These are phyloP conservation scores for Eremobia ochroleuca DNA, from an alignment of 2,888 invertebrate genomes.

Conservation along the genomic window DNA sequence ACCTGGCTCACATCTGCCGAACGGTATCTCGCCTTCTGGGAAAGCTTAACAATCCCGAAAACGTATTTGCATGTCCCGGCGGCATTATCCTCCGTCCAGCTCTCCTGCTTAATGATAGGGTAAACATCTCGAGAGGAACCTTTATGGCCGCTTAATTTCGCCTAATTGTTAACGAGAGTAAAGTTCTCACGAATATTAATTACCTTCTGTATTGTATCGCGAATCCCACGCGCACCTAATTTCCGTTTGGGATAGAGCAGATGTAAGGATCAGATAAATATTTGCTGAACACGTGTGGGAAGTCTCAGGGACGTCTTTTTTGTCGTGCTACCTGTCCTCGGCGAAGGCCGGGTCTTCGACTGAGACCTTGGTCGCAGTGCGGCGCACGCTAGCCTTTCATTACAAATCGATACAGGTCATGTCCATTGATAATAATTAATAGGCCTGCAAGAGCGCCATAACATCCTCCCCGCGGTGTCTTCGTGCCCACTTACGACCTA, in stretches of 20 bases:
- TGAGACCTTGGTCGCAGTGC: conserved; percentile 81
- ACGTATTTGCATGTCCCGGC: conserved; percentile 88
- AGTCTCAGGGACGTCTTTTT: conserved; percentile 75
- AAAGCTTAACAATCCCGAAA: conserved; percentile 88
- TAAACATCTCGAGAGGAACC: conserved; percentile 84
- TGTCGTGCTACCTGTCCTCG: conserved; percentile 78
- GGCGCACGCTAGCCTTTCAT: conserved; percentile 81
- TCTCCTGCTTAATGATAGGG: conserved; percentile 86
- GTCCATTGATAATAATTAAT: conserved; percentile 87
- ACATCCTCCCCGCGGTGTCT: conserved; percentile 77
- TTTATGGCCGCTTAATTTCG: conserved; percentile 86
- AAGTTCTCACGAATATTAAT: conserved; percentile 90
- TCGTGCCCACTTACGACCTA: conserved; percentile 80
- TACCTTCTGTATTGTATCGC: conserved; percentile 84
- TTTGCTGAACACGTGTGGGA: conserved; percentile 81
- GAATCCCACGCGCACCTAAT: conserved; percentile 87
- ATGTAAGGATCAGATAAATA: conserved; percentile 81
- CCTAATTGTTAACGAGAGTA: conserved; percentile 86
- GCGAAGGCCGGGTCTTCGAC: conserved; percentile 26
- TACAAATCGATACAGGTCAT: conserved; percentile 86
- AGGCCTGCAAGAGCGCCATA: conserved; percentile 74
- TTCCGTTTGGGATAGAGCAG: conserved; percentile 82
- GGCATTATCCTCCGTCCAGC: conserved; percentile 84
- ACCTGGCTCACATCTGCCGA: conserved; percentile 86
- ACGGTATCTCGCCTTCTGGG: conserved; percentile 90